These are phyloP conservation scores for Palloptera scutellata DNA, from an alignment of 2,888 invertebrate genomes.

Conservation along the genomic window DNA sequence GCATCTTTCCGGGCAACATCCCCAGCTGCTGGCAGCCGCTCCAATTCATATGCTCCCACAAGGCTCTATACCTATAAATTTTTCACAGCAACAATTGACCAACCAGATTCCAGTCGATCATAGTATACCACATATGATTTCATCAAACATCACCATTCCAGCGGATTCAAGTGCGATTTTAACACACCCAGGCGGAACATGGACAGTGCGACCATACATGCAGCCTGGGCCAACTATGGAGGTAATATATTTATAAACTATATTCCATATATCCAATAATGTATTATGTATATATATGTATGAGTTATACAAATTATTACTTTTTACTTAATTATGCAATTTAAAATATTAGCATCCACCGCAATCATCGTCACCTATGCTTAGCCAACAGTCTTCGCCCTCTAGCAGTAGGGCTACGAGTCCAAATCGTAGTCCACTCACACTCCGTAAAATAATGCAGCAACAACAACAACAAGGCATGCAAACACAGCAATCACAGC, in stretches of 20 bases:
- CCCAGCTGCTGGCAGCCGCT: slow-evolving; percentile 38
- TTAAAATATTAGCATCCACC: slow-evolving; percentile 62
- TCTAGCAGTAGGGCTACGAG: slow-evolving; percentile 79
- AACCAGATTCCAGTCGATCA: slow-evolving; percentile 53
- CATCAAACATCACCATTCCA: slow-evolving; percentile 63
- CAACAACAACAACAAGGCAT: slow-evolving; percentile 36
- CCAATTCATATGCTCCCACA: slow-evolving; percentile 52
- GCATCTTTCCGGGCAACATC: slow-evolving; percentile 42
- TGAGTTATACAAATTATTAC: neutral
- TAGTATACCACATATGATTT: slow-evolving; percentile 60
- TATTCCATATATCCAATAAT: neutral
- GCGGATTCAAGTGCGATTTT: slow-evolving; percentile 54
- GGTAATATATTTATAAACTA: slow-evolving; percentile 31
- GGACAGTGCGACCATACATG: slow-evolving; percentile 56
- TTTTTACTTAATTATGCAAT: neutral
- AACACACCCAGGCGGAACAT: slow-evolving; percentile 49
- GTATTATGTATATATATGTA: neutral
- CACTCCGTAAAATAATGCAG: slow-evolving; percentile 40
- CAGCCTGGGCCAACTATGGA: slow-evolving; percentile 43
- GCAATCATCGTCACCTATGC: slow-evolving; percentile 73
- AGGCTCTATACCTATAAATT: slow-evolving; percentile 55
- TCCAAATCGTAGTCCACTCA: slow-evolving; percentile 66
- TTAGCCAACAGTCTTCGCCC: slow-evolving; percentile 78
- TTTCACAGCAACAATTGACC: slow-evolving; percentile 50
- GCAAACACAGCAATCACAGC: slow-evolving; percentile 47